phyloP scores from a whole-genome alignment of 1,140 invertebrate species.

The Ctenoplectra terminalis region DNA sequence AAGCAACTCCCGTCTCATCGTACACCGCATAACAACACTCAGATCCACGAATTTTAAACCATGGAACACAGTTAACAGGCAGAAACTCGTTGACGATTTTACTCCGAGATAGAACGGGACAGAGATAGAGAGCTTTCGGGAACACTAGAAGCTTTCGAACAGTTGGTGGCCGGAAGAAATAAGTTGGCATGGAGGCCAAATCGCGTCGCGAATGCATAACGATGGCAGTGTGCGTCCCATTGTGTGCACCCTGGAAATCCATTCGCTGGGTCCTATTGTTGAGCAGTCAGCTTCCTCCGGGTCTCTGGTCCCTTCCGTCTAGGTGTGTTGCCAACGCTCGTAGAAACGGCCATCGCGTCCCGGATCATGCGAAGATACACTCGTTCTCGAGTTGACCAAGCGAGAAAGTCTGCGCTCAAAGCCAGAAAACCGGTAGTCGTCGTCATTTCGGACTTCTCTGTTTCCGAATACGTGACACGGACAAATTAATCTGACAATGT shows the following conservation, averaged over 20 bases:
- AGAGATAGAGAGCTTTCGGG: background rate
- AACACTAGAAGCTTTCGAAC: slow-evolving; percentile 24
- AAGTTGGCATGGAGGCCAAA: slow-evolving; percentile 65
- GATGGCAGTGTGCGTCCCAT: slow-evolving; percentile 56
- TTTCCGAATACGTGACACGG: too few relatives aligned
- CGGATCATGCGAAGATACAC: slow-evolving; percentile 31
- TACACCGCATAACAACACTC: background rate
- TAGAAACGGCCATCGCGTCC: slow-evolving; percentile 55
- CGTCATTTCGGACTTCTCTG: background rate
- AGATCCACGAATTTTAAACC: background rate
- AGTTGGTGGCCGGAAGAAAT: slow-evolving; percentile 59
- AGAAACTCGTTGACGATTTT: slow-evolving; percentile 14
- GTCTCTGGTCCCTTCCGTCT: slow-evolving; percentile 52
- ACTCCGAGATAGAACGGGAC: background rate
- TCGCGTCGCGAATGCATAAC: slow-evolving; percentile 65
- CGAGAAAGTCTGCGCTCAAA: background rate
- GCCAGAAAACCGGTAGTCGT: slow-evolving; percentile 8
- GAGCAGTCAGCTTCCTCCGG: slow-evolving; percentile 43
- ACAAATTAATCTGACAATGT: too few relatives aligned
- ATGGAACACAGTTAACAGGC: slow-evolving; percentile 3
- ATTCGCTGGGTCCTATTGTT: slow-evolving; percentile 61
- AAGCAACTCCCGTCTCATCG: background rate
- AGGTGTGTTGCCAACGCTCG: slow-evolving; percentile 16
- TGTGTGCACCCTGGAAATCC: slow-evolving; percentile 61
- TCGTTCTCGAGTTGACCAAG: slow-evolving; percentile 20